Conservation (phyloP, 2,113 vertebrate species). For the Tichodroma muraria region DNA sequence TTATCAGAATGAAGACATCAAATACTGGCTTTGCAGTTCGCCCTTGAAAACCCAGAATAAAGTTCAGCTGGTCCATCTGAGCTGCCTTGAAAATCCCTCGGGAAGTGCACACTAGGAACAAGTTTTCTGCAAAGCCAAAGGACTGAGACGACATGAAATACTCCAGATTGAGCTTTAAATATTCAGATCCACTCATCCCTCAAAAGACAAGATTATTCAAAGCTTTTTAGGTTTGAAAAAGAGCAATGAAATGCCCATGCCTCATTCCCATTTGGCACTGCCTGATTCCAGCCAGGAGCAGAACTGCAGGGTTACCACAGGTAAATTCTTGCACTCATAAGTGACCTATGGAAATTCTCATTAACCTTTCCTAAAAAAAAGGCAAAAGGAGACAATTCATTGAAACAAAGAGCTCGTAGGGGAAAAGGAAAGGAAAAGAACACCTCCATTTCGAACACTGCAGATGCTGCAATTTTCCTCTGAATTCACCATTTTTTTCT, state of each 20-base stretch:
- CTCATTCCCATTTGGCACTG: not conserved
- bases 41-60: not conserved
- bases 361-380: not conserved
- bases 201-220: not conserved
- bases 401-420: not conserved
- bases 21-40: not conserved
- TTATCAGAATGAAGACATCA: not conserved
- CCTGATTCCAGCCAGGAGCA: not conserved
- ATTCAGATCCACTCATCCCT: not conserved
- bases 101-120: not conserved
- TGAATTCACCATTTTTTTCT: not conserved
- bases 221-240: not conserved
- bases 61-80: not conserved
- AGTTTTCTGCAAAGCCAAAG: not conserved
- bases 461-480: not conserved
- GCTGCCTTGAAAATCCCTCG: not conserved
- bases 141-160: not conserved
- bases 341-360: not conserved
- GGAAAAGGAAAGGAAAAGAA: not conserved
- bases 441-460: not conserved
- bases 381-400: not conserved
- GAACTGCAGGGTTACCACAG: not conserved
- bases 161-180: not conserved
- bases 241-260: not conserved
- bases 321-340: not conserved